These are phyloP conservation scores for Pelodiscus sinensis DNA, from an alignment of 2,113 vertebrate genomes.

Conservation along the genomic window DNA sequence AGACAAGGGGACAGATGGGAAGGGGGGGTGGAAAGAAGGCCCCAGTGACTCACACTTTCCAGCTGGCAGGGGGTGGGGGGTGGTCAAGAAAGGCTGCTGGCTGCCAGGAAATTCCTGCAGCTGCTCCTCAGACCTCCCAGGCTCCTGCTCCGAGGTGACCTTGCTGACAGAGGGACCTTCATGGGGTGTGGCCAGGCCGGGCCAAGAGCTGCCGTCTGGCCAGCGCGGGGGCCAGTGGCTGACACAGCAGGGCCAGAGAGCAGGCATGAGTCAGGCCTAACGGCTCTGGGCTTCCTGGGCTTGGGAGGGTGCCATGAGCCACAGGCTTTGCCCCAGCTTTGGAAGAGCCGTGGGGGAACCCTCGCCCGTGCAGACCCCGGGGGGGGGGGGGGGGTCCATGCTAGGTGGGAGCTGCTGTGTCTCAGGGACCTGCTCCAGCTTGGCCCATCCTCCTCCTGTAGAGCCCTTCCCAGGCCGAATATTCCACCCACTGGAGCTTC, in stretches of 20 bases:
- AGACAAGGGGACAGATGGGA: not conserved
- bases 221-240: not conserved
- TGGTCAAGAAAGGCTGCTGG: not conserved
- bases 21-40: not conserved
- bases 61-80: not conserved
- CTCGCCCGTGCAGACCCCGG: no score
- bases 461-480: not conserved
- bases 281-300: not conserved
- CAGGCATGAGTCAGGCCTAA: not conserved
- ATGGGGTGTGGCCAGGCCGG: not conserved
- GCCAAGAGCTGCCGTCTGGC: not conserved
- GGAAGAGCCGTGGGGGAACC: not conserved
- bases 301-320: not conserved
- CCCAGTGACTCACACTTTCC: not conserved
- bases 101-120: not conserved
- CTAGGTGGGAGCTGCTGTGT: not conserved
- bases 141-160: not conserved
- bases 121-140: not conserved
- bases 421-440: not conserved
- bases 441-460: not conserved
- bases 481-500: no score
- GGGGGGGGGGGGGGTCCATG: not conserved
- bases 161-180: not conserved
- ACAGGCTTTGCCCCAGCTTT: not conserved
- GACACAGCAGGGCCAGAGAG: not conserved